Evolutionary conservation across 2,113 vertebrate genomes (phyloP).

Genomic region (Patagioenas fasciata): DNA sequence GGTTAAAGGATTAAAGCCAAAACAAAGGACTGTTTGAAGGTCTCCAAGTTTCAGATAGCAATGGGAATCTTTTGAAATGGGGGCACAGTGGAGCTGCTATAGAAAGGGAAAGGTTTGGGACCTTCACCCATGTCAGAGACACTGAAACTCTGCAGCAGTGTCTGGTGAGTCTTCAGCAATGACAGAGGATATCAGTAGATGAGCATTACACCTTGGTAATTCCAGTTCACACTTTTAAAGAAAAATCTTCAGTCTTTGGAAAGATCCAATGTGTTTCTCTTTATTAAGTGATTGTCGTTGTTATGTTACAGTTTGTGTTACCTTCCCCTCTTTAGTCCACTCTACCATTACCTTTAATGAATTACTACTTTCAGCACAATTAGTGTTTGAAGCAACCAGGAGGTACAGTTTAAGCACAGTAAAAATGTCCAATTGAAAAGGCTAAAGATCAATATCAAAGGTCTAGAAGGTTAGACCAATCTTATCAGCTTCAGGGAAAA

Average conservation of each 20-base stretch:
- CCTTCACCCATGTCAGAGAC: slow-evolving; percentile 38
- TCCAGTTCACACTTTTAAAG: neutral
- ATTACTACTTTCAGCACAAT: slow-evolving; percentile 31
- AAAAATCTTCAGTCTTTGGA: slow-evolving; percentile 6
- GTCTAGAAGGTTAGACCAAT: slow-evolving; percentile 51
- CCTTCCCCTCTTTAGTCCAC: neutral
- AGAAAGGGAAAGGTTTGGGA: slow-evolving; percentile 43
- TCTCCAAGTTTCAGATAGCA: slow-evolving; percentile 37
- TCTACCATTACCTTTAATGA: neutral
- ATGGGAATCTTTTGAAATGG: slow-evolving; percentile 48
- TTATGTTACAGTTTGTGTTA: neutral
- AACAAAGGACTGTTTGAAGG: slow-evolving; percentile 64
- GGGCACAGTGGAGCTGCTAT: neutral
- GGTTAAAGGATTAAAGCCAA: slow-evolving; percentile 63
- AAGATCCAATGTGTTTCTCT: neutral
- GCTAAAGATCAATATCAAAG: slow-evolving; percentile 54
- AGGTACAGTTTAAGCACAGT: slow-evolving; percentile 37
- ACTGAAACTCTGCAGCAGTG: slow-evolving; percentile 21
- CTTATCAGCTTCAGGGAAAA: slow-evolving; percentile 41
- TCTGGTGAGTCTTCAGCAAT: slow-evolving; percentile 6
- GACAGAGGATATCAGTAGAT: slow-evolving; percentile 25
- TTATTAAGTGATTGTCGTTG: slow-evolving; percentile 7
- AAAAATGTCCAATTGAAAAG: slow-evolving; percentile 57
- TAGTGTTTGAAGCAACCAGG: slow-evolving; percentile 23
- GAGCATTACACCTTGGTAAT: neutral